Evolutionary conservation across 2,797 vertebrate genomes (phyloP).

Genomic region (Platyrinchus mystaceus): DNA sequence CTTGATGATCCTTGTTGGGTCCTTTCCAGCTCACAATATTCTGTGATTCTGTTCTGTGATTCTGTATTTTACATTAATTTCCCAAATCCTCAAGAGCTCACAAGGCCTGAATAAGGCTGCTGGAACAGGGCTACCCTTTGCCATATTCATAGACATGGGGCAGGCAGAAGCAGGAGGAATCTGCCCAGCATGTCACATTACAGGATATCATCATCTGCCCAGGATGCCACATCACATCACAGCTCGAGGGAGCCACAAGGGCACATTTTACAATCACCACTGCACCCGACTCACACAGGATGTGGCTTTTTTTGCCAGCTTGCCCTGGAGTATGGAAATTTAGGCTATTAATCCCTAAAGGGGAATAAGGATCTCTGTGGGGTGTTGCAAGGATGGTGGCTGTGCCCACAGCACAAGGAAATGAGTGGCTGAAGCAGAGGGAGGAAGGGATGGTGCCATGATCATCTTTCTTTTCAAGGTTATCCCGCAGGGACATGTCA

Average conservation of each 20-base stretch:
- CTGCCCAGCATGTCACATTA: background rate
- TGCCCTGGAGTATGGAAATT: background rate
- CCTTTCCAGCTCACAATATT: background rate
- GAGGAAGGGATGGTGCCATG: background rate
- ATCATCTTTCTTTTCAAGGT: background rate
- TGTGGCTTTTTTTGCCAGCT: conserved; percentile 16
- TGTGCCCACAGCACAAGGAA: background rate
- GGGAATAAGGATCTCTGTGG: background rate
- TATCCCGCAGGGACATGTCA: background rate
- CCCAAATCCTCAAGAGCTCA: background rate
- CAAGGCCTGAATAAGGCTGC: background rate
- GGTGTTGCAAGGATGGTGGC: background rate
- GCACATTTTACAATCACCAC: background rate
- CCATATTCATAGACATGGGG: fast-evolving
- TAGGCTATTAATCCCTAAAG: background rate
- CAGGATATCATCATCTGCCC: background rate
- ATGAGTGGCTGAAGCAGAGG: background rate
- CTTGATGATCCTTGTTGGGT: background rate
- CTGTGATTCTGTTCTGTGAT: background rate
- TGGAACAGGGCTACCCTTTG: background rate
- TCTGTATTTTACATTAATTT: background rate
- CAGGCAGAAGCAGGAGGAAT: background rate
- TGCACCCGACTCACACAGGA: conserved; percentile 54
- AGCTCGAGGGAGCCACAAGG: background rate
- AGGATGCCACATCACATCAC: conserved; percentile 1